Conservation (phyloP, 1,140 invertebrate genomes). For the Lucilia sericata region DNA sequence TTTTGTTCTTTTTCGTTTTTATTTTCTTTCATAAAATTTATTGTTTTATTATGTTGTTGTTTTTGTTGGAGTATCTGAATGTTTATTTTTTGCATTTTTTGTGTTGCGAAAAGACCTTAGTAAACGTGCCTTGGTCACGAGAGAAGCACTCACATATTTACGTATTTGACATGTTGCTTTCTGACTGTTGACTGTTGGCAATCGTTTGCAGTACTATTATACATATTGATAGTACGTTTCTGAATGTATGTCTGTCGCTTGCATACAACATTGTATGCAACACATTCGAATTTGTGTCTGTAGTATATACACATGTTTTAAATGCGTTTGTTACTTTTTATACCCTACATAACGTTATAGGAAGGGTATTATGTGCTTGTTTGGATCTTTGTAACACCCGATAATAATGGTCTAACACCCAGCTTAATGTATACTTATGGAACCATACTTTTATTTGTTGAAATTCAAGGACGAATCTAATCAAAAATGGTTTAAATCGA, state of each 20-base stretch:
- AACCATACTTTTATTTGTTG: no score
- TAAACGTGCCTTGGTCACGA: conserved; percentile 36
- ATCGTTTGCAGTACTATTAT: neutral
- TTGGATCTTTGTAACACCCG: no score
- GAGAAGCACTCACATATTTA: conserved; percentile 1
- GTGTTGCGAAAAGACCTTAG: conserved; percentile 1
- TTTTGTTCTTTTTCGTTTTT: neutral
- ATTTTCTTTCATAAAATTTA: conserved; percentile 11
- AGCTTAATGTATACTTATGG: no score
- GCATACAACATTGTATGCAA: conserved; percentile 24
- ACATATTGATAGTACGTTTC: neutral
- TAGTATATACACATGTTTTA: conserved; percentile 38
- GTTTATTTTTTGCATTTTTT: neutral
- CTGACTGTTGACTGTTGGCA: neutral
- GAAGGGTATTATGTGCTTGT: no score
- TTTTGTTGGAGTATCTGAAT: neutral
- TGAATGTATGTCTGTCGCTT: neutral
- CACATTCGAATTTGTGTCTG: conserved; percentile 29
- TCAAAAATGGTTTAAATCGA: no score
- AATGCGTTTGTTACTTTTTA: conserved; percentile 12
- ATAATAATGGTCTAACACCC: no score
- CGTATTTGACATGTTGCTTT: conserved; percentile 4
- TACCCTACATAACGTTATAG: neutral
- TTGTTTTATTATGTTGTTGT: neutral
- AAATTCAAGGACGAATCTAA: no score